Evolutionary conservation across 2,888 invertebrate genomes (phyloP).

Genomic region (Galeruca laticollis): DNA sequence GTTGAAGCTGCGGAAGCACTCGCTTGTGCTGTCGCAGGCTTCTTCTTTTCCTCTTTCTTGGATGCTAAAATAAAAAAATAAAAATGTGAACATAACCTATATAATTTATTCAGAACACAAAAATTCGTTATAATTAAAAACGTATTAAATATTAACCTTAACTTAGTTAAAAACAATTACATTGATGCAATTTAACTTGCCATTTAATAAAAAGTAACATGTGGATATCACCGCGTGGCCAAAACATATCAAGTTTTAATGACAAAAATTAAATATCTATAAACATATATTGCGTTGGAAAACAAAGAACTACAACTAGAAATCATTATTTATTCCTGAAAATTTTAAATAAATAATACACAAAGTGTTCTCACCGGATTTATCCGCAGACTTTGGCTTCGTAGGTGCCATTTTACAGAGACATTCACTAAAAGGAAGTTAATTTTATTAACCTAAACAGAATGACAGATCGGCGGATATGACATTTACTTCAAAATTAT

Average conservation of each 20-base stretch:
- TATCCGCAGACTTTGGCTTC: conserved; percentile 84
- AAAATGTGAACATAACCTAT: conserved; percentile 17
- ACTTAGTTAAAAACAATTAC: neutral
- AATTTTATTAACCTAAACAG: conserved; percentile 39
- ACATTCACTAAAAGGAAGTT: conserved; percentile 46
- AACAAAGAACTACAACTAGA: neutral
- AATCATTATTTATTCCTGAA: neutral
- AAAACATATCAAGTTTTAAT: conserved; percentile 15
- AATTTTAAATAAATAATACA: conserved; percentile 17
- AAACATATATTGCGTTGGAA: neutral
- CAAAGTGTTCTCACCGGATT: conserved; percentile 77
- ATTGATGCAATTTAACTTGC: neutral
- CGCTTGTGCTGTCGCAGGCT: conserved; percentile 65
- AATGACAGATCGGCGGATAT: conserved; percentile 28
- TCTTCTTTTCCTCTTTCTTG: conserved; percentile 71
- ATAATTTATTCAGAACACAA: neutral
- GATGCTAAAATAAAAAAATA: conserved; percentile 54
- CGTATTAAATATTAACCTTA: neutral
- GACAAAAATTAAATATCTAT: conserved; percentile 1
- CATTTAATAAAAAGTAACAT: conserved; percentile 31
- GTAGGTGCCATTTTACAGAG: conserved; percentile 84
- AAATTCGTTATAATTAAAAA: neutral
- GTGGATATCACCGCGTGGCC: conserved; percentile 55
- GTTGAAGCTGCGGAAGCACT: conserved; percentile 56
- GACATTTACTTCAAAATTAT: neutral